These are phyloP conservation scores for Saccopteryx leptura DNA, from an alignment of 2,113 vertebrate genomes.

Conservation along the genomic window DNA sequence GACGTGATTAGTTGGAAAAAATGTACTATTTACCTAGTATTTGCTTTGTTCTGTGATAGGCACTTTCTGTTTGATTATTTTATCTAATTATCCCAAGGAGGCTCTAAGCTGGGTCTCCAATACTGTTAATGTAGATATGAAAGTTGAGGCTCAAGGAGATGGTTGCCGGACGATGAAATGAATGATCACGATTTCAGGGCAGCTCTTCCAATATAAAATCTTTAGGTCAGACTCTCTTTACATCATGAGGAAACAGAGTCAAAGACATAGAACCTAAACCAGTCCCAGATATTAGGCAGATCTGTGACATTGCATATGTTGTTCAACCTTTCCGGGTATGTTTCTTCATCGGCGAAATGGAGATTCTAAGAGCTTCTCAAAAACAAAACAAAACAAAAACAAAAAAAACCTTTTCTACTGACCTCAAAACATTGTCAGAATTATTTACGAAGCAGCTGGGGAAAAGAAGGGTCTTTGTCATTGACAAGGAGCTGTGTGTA, in stretches of 20 bases:
- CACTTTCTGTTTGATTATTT: not conserved
- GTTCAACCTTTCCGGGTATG: not conserved
- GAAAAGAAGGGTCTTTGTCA: not conserved
- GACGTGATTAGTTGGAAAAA: not conserved
- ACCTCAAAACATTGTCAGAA: not conserved
- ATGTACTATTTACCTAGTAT: not conserved
- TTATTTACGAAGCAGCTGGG: not conserved
- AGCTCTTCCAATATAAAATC: not conserved
- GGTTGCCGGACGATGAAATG: not conserved
- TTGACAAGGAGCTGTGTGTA: not conserved
- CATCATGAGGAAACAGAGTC: not conserved
- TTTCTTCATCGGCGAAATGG: not conserved
- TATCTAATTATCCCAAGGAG: not conserved
- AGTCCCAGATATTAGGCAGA: not conserved
- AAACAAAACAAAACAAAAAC: no score
- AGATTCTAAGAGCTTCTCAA: not conserved
- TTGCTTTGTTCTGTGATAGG: constrained; percentile 28
- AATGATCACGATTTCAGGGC: not conserved
- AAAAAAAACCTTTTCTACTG: not conserved
- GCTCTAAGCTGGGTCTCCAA: not conserved
- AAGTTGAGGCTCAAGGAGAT: not conserved
- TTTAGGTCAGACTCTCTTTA: not conserved
- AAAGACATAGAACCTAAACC: not conserved
- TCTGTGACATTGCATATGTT: constrained; percentile 9
- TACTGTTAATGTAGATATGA: not conserved